Percentiles rank a stretch among this genome's conserved stretches.
phyloP scores from a whole-genome alignment of 2,113 vertebrate genomes.

The Entosphenus tridentatus region DNA sequence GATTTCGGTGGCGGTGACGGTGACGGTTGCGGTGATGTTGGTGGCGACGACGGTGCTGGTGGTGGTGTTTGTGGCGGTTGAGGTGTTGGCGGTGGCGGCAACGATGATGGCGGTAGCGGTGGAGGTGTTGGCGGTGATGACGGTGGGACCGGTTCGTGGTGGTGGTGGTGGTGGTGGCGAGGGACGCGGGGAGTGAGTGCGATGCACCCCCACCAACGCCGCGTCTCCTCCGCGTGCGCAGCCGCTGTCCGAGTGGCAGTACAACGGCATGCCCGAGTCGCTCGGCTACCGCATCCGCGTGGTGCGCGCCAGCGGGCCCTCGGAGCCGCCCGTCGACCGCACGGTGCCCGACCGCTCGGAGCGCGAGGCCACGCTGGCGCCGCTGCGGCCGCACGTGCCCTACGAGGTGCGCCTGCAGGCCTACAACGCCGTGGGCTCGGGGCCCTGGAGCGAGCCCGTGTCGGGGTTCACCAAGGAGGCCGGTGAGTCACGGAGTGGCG shows the following conservation, averaged over 20 bases:
- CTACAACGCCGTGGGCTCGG: conserved; percentile 64
- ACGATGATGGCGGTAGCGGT: no score
- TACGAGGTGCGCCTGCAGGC: conserved; percentile 67
- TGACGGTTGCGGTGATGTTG: no score
- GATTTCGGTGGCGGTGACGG: no score
- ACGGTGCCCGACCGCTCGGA: conserved; percentile 28
- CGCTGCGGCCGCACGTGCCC: conserved; percentile 53
- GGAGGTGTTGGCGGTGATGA: no score
- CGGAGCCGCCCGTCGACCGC: conserved; percentile 16
- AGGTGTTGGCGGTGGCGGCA: no score
- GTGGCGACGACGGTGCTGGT: no score
- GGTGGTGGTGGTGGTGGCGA: no score
- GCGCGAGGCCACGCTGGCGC: conserved; percentile 38
- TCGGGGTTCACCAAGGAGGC: conserved; percentile 47
- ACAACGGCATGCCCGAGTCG: conserved; percentile 59
- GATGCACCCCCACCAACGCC: no score
- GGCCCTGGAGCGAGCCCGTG: conserved; percentile 52
- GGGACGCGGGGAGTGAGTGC: no score
- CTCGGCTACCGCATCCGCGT: conserved; percentile 51
- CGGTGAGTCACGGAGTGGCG: conserved; percentile 21
- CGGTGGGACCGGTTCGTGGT: no score
- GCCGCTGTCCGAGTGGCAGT: conserved; percentile 50
- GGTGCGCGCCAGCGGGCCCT: conserved; percentile 27
- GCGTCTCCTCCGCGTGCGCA: conserved; percentile 13
- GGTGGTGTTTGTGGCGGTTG: no score